Evolutionary conservation across 2,888 invertebrate genomes (phyloP).

Genomic region (Sesia apiformis): DNA sequence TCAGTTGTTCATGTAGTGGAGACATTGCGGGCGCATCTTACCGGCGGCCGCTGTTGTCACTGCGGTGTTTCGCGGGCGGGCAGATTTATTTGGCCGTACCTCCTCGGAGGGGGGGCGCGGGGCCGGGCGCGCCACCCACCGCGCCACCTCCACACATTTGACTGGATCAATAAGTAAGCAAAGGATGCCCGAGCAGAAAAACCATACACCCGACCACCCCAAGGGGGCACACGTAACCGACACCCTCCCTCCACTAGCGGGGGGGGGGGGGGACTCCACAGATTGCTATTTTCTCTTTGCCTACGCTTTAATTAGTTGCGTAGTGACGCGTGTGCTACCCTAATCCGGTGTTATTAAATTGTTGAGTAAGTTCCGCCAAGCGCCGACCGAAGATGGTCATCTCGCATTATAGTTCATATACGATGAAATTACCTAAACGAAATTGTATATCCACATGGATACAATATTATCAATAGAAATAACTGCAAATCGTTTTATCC

Average conservation of each 20-base stretch:
- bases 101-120: slow-evolving; percentile 54
- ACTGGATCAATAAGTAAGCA: slow-evolving; percentile 77
- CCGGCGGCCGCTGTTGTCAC: slow-evolving; percentile 69
- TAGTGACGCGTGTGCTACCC: slow-evolving; percentile 69
- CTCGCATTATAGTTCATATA: no score
- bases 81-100: slow-evolving; percentile 76
- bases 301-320: slow-evolving; percentile 76
- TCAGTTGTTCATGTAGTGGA: slow-evolving; percentile 16
- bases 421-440: no score
- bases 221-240: slow-evolving; percentile 75
- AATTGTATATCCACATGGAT: no score
- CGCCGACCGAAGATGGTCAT: no score
- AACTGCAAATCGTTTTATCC: no score
- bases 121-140: slow-evolving; percentile 65
- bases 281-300: slow-evolving; percentile 76
- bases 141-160: slow-evolving; percentile 75
- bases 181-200: slow-evolving; percentile 77
- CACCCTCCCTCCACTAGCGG: slow-evolving; percentile 70
- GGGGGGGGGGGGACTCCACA: slow-evolving; percentile 71
- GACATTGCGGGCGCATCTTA: slow-evolving; percentile 71
- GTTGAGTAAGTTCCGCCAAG: slow-evolving; percentile 7
- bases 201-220: slow-evolving; percentile 74
- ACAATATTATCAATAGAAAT: no score
- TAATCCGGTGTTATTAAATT: slow-evolving; percentile 65
- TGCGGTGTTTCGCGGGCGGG: slow-evolving; percentile 75